Evolutionary conservation across 2,888 invertebrate species (phyloP).

Genomic region (Spisula solida): DNA sequence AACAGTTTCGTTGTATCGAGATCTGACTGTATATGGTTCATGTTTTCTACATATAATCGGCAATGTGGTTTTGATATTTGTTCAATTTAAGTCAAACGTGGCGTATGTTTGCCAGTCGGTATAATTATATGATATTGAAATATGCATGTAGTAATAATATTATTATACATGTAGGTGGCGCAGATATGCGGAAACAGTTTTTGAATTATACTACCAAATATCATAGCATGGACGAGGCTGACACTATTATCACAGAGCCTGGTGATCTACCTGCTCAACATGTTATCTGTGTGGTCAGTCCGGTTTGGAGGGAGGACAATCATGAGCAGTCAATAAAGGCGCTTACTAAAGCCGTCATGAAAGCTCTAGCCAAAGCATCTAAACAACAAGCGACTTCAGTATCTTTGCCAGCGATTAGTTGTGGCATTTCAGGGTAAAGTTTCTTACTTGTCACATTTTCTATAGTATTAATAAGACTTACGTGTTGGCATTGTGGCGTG

Average conservation of each 20-base stretch:
- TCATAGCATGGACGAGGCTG: slow-evolving; percentile 63
- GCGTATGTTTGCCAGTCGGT: too few species aligned
- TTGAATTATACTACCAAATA: slow-evolving; percentile 48
- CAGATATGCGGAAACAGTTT: slow-evolving; percentile 74
- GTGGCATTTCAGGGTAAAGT: slow-evolving; percentile 68
- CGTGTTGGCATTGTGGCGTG: too few species aligned
- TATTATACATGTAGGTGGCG: slow-evolving; percentile 68
- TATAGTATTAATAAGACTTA: not conserved
- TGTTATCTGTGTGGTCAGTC: slow-evolving; percentile 70
- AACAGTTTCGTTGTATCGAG: too few species aligned
- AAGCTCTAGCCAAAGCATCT: slow-evolving; percentile 59
- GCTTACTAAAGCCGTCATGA: slow-evolving; percentile 59
- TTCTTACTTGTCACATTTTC: not conserved
- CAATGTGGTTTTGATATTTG: too few species aligned
- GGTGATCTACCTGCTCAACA: slow-evolving; percentile 64
- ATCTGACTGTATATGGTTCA: too few species aligned
- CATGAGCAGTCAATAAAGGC: slow-evolving; percentile 60
- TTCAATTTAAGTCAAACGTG: too few species aligned
- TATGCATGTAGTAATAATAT: too few species aligned
- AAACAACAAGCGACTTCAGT: slow-evolving; percentile 62
- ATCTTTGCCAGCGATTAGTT: slow-evolving; percentile 81
- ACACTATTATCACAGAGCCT: slow-evolving; percentile 53
- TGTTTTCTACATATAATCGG: too few species aligned
- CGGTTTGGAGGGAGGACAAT: slow-evolving; percentile 64
- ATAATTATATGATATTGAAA: too few species aligned